phyloP scores from a whole-genome alignment of 92 coral and sea anemone species.

The Umimayanthus chanpuru region DNA sequence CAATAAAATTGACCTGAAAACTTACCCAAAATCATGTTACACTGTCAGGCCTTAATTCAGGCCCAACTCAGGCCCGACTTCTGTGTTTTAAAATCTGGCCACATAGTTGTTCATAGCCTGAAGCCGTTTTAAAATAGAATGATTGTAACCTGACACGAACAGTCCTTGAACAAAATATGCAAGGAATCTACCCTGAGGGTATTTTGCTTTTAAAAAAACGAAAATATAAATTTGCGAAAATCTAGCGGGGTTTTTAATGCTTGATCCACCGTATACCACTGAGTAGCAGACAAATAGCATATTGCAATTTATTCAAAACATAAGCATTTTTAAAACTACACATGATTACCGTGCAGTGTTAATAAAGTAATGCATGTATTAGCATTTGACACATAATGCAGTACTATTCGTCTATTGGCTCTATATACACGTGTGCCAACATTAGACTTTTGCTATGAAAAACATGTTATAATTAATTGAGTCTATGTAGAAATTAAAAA shows the following conservation, averaged over 20 bases:
- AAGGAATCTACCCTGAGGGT: not conserved
- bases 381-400: too few relatives aligned
- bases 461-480: too few relatives aligned
- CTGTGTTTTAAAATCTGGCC: not conserved
- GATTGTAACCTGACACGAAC: not conserved
- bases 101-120: not conserved
- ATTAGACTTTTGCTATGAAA: too few relatives aligned
- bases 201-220: not conserved
- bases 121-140: not conserved
- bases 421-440: too few relatives aligned
- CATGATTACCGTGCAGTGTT: not conserved
- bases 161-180: not conserved
- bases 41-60: not conserved
- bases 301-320: not conserved
- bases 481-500: too few relatives aligned
- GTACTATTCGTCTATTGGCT: too few relatives aligned
- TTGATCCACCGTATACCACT: not conserved
- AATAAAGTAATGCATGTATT: not conserved
- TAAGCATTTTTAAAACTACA: not conserved
- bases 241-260: too few relatives aligned
- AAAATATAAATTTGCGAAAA: not conserved
- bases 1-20: conserved; percentile 23
- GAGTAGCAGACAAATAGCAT: not conserved
- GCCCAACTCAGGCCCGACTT: not conserved
- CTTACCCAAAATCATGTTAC: conserved; percentile 8